Evolutionary conservation across 2,797 vertebrate genomes (phyloP).

Genomic region (Sebastes glaucus): DNA sequence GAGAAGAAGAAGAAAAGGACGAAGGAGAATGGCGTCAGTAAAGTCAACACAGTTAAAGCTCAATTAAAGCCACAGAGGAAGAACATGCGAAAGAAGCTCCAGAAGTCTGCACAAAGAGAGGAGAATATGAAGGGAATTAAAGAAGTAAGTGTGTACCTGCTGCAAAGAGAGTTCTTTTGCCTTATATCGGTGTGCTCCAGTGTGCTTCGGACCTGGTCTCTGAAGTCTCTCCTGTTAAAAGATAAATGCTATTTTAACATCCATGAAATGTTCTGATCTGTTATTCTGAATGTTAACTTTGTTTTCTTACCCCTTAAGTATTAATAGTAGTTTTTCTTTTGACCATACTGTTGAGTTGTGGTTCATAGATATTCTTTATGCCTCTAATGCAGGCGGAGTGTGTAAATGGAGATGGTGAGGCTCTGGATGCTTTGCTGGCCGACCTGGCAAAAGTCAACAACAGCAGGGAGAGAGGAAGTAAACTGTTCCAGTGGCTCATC

Average conservation of each 20-base stretch:
- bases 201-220: no score
- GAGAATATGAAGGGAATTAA: background rate
- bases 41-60: slow-evolving; percentile 26
- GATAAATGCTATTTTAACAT: background rate
- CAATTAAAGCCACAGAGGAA: slow-evolving; percentile 64
- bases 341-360: background rate
- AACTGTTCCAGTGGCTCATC: slow-evolving; percentile 92
- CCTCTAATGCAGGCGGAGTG: slow-evolving; percentile 5
- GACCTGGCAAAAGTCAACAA: slow-evolving; percentile 84
- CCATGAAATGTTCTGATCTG: background rate
- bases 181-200: no score
- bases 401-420: background rate
- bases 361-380: background rate
- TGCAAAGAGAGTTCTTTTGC: background rate
- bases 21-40: slow-evolving; percentile 57
- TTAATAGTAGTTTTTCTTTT: background rate
- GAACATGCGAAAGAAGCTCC: slow-evolving; percentile 46
- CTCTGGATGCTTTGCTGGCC: slow-evolving; percentile 76
- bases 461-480: slow-evolving; percentile 87
- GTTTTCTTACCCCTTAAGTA: no score
- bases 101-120: slow-evolving; percentile 27
- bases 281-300: background rate
- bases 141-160: slow-evolving; percentile 36
- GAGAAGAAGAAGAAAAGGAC: slow-evolving; percentile 71
- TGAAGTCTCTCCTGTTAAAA: background rate